phyloP scores from a whole-genome alignment of 2,797 vertebrate species.

The Neostethus bicornis region DNA sequence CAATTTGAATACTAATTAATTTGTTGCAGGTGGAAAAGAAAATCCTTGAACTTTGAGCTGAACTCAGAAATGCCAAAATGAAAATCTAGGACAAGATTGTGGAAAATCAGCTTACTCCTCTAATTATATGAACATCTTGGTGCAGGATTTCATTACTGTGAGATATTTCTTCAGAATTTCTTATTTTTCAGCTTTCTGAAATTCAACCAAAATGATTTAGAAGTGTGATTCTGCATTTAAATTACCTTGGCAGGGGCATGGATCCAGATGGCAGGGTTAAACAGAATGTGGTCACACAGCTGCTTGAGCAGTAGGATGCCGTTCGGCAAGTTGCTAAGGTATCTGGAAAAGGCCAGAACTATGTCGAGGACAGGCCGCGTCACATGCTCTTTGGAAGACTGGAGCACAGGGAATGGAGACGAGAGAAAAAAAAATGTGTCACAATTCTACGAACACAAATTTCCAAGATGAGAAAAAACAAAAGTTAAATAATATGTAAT shows the following conservation, averaged over 20 bases:
- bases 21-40: conserved; percentile 29
- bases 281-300: conserved; percentile 95
- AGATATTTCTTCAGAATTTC: not conserved
- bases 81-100: conserved; percentile 20
- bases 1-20: conserved; percentile 30
- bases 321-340: conserved; percentile 93
- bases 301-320: conserved; percentile 95
- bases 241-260: conserved; percentile 94
- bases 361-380: conserved; percentile 92
- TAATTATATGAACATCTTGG: not conserved
- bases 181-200: no score
- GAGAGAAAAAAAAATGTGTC: not conserved
- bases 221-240: not conserved
- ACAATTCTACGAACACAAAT: not conserved
- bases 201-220: not conserved
- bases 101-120: conserved; percentile 2
- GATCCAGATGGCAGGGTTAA: conserved; percentile 98
- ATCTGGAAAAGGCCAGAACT: conserved; percentile 93
- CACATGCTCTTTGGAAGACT: conserved; percentile 97
- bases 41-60: conserved; percentile 42
- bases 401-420: conserved; percentile 27
- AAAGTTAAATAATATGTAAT: conserved; percentile 17
- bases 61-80: conserved; percentile 37
- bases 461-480: conserved; percentile 5
- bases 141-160: not conserved